A percentile compares a stretch with the other conserved stretches of the same genome.
phyloP scores from a whole-genome alignment of 2,113 vertebrate genomes.

The Strix uralensis region DNA sequence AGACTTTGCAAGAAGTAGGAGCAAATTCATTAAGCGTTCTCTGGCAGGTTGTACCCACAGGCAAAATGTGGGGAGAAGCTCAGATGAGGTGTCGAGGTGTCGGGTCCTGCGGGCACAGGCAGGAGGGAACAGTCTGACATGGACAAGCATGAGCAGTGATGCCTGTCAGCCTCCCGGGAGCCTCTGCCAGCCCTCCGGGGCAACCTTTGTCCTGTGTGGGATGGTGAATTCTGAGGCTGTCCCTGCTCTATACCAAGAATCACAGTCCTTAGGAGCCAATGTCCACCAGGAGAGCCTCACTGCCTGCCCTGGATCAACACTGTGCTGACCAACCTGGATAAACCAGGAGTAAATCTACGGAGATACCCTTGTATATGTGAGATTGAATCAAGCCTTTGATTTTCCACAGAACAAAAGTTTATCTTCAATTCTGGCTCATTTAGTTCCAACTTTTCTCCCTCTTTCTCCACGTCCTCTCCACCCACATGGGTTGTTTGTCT shows the following conservation, averaged over 20 bases:
- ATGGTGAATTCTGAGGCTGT: not conserved
- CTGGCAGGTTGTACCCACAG: not conserved
- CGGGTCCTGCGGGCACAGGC: not conserved
- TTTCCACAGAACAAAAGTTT: not conserved
- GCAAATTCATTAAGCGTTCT: not conserved
- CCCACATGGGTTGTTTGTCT: not conserved
- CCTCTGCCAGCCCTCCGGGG: not conserved
- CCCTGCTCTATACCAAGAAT: not conserved
- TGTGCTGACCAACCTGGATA: not conserved
- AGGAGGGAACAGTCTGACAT: not conserved
- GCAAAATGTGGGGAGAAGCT: not conserved
- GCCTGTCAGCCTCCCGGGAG: not conserved
- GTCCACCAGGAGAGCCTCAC: not conserved
- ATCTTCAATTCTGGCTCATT: not conserved
- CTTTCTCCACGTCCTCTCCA: not conserved
- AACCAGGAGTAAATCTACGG: not conserved
- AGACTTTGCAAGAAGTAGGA: not conserved
- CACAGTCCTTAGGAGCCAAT: not conserved
- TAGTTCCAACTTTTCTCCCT: not conserved
- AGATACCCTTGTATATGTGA: accelerated
- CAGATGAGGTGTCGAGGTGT: not conserved
- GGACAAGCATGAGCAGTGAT: not conserved
- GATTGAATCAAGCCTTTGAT: not conserved
- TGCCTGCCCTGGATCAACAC: not conserved
- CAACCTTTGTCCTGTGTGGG: not conserved